Base-by-base conservation (phyloP, 2,888 invertebrate genomes). In the Scrobipalpa costella region DNA sequence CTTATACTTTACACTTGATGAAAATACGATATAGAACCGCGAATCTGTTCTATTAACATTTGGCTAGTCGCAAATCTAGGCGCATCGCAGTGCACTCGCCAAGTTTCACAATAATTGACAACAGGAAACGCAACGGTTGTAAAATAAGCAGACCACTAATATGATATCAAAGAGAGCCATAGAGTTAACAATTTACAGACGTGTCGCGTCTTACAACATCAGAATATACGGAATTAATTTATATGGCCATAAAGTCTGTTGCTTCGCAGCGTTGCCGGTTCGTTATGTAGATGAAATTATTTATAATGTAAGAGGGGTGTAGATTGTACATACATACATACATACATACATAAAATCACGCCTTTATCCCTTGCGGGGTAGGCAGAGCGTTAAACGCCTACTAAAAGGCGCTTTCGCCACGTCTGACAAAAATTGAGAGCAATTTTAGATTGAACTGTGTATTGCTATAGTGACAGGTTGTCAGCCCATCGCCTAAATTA, bases 151-250 rank as follows among this genome's bases (percentile, higher is more conserved):
- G 55, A 55, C 52, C 8, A 19, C 55, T 55, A 55, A 55, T 55
- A 33, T 52, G 52, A 52, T 52, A 55, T 55, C 55, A 55, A 55
- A 55, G 55, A 55, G 33, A 15, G 55, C 55, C 55, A 34, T 55
- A 55, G 55, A 55, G 34, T 55, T 34, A 34, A 55, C 55, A 55
- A 55, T 55, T 55, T 55, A 55, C 55, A 55, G 55, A 55, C 15
- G 55, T 8, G 15, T 27, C 55, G 15, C 55, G n/a, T 27, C n/a
- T 55, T 55, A 27, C 55, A 55, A 55, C 55, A 55, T 55, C 55
- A 55, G n/a, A 55, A 55, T 55, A 34, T 17, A 34, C 34, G 55
- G 34, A 34, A 55, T 15, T 55, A 55, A 55, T 55, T 55, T 55
- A 55, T 15, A 8, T 34, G 5, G 34, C 27, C 34, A 34, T 55